Percentiles rank a stretch among this genome's conserved stretches.
Conservation (phyloP, 2,113 vertebrate genomes). For the Strix uralensis region DNA sequence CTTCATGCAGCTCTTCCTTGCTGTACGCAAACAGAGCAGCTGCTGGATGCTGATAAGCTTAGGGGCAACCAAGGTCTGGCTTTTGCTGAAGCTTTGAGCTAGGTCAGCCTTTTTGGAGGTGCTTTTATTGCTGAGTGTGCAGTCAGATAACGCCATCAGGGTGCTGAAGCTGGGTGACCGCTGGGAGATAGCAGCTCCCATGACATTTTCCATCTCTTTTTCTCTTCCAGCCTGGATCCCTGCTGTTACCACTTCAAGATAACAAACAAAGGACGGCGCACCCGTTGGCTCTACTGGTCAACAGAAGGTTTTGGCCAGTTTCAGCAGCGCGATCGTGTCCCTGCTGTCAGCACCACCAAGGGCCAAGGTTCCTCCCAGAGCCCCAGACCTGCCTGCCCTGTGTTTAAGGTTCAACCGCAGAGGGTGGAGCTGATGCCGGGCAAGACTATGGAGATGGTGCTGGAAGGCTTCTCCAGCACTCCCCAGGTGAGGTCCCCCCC, state of each 20-base stretch:
- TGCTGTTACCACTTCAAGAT: constrained; percentile 66
- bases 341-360: neutral
- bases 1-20: too few species aligned
- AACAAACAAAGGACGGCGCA: constrained; percentile 75
- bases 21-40: too few species aligned
- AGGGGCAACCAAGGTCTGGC: too few species aligned
- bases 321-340: neutral
- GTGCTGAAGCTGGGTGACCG: neutral
- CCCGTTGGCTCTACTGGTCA: constrained; percentile 81
- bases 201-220: neutral
- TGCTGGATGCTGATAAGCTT: too few species aligned
- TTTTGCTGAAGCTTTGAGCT: neutral
- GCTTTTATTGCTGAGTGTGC: neutral
- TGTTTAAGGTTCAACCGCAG: constrained; percentile 77
- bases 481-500: constrained; percentile 73
- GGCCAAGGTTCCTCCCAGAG: neutral
- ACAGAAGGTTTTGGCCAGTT: constrained; percentile 51
- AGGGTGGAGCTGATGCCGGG: constrained; percentile 79
- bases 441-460: constrained; percentile 70
- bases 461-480: constrained; percentile 75
- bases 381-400: neutral
- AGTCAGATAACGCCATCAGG: fast-evolving
- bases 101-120: neutral
- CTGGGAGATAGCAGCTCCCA: neutral
- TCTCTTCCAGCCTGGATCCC: constrained; percentile 67